Base-by-base conservation (phyloP, 2,113 vertebrate genomes). In the Manacus vitellinus region DNA sequence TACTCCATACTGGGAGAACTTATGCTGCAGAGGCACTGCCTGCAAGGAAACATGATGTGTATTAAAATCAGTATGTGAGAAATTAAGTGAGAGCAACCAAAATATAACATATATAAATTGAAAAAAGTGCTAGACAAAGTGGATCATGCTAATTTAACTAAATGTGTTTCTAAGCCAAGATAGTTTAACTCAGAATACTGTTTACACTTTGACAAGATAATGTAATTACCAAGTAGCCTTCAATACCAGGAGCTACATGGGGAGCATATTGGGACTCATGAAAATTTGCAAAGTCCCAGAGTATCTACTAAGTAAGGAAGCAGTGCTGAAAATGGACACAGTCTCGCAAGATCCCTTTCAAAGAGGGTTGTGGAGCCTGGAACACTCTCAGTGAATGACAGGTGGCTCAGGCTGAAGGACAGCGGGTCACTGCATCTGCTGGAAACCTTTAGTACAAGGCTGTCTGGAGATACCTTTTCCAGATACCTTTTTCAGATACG, bases 341-440 rank as follows among this genome's bases (percentile, higher is more conserved):
- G 49, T 35, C 12, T 73, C 82, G 19, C 33, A 72, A 88, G 14
- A 4, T 41, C 15, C 41, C 1, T 0, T 39, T 89, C 35, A 20
- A 25, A 25, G 43, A 2, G 2, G 6, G 7, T 14, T 67, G 31
- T 75, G 43, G 37, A 78, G 49, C 43, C 59, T 44, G 37, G 58
- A 51, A 17, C 0, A 0, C 0, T 2, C 5, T 47, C 33, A 52
- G 23, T 43, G 37, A 58, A 43, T 27, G 21, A 23, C 22, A 14
- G 8, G 24, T 30, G 12, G 7, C 23, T 56, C 20, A 54, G 24
- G 23, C 19, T 66, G 31, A 41, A 85, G 43, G 18, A 52, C 23
- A 46, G 59, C 25, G n/a, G 4, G 8, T 33, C 6, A 3, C 35
- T 72, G 30, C 2, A 1, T 61, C 14, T 43, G 44, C 30, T 79